These are phyloP conservation scores for Strigops habroptila DNA, from an alignment of 2,113 vertebrate species.

Conservation along the genomic window DNA sequence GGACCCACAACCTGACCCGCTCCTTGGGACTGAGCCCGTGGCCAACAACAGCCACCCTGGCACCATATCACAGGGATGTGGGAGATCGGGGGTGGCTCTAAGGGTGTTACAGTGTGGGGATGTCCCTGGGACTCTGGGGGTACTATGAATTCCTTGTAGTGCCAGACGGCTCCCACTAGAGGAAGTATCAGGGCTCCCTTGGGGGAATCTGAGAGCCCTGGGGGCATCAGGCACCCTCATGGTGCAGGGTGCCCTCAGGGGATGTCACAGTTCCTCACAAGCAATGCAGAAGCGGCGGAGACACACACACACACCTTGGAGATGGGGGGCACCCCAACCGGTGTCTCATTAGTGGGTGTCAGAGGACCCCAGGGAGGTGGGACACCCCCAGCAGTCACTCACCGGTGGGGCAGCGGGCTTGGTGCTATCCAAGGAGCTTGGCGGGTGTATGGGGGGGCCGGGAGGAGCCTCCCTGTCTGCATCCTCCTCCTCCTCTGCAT, in stretches of 20 bases:
- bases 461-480: neutral
- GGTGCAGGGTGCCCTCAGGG: neutral
- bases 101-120: neutral
- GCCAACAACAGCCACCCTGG: neutral
- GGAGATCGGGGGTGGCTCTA: neutral
- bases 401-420: accelerated
- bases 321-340: neutral
- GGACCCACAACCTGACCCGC: neutral
- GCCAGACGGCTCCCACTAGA: neutral
- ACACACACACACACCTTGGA: neutral
- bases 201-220: neutral
- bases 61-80: accelerated
- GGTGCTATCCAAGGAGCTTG: accelerated
- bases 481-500: neutral
- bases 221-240: neutral
- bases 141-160: neutral
- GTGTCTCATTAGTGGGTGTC: neutral
- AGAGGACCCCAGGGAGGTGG: neutral
- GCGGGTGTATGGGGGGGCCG: accelerated
- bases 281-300: neutral
- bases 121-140: neutral
- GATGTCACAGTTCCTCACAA: neutral
- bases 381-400: neutral
- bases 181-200: neutral
- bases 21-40: neutral